phyloP scores from a whole-genome alignment of 2,888 invertebrate genomes.

The Ormyrus rosae region DNA sequence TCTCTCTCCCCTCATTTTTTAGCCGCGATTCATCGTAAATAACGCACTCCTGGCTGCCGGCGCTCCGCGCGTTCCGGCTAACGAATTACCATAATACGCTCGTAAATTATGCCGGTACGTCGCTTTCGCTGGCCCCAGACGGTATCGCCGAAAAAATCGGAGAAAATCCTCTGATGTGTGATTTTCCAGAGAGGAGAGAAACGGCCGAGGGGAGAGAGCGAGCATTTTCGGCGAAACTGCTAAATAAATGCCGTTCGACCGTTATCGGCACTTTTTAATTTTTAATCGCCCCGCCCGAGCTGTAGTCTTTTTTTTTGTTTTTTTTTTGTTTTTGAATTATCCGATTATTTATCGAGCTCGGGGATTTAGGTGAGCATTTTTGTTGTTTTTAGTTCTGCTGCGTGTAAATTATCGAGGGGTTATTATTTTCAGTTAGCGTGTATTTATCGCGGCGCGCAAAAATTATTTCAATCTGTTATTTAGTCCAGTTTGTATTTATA shows the following conservation, averaged over 20 bases:
- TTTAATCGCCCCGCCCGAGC: conserved; percentile 23
- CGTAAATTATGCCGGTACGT: conserved; percentile 60
- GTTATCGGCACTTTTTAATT: conserved; percentile 43
- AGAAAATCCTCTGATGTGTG: conserved; percentile 55
- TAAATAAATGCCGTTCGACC: conserved; percentile 12
- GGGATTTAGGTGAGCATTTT: too few relatives aligned
- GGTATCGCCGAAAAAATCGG: conserved; percentile 49
- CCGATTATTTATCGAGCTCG: conserved; percentile 23
- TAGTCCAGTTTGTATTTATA: too few relatives aligned
- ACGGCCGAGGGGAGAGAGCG: not conserved
- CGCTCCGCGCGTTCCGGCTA: conserved; percentile 53
- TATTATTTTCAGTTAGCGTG: too few relatives aligned
- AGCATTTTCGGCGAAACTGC: conserved; percentile 22
- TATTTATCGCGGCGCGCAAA: too few relatives aligned
- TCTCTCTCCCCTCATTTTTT: conserved; percentile 14
- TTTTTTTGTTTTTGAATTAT: conserved; percentile 3
- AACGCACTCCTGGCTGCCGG: conserved; percentile 58
- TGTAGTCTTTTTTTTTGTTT: too few relatives aligned
- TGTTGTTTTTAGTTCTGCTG: too few relatives aligned
- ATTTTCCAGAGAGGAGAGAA: conserved; percentile 23
- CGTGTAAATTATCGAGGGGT: too few relatives aligned
- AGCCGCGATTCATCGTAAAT: conserved; percentile 60
- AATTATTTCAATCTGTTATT: too few relatives aligned
- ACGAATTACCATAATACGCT: conserved; percentile 66
- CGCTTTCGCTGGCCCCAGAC: not conserved